Evolutionary conservation across 2,888 invertebrate genomes (phyloP), one percentile per base, ranked within the genome.

Genomic region (Eupithecia vulgata): DNA sequence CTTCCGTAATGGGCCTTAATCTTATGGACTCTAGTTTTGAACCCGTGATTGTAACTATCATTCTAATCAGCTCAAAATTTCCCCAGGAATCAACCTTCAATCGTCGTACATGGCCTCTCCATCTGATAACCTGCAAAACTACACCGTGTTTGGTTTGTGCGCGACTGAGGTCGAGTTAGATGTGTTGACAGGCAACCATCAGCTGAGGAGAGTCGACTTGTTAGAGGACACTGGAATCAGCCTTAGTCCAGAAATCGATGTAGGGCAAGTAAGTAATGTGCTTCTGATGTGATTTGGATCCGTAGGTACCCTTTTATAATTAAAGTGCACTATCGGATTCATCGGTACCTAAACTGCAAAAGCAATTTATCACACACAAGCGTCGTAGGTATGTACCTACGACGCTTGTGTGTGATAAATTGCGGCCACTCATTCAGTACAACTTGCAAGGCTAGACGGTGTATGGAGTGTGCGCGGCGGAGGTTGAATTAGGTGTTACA

Each of bases 121-220:
- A 0, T 73, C 81, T 25, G 94, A 95, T 73, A 70, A 81, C 0
- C 81, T 91, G 0, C 73, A 77, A 17, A 80, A 75, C 68, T 97
- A 97, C 83, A 81, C 84, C 3, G 94, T 96, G 62, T 96, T 95
- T 84, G 97, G 96, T 7, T 93, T 95, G 0, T 93, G 95, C 67
- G 92, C 95, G 0, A 88, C 94, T 0, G 97, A 97, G 87, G 95
- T 97, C 0, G 96, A 97, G 82, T 85, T 97, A 0, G 97, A 97
- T 82, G 90, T 96, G 8, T 87, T 97, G 62, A 97, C 97, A 0
- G 97, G 97, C 0, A 95, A 95, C 80, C 95, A 96, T 78, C 86
- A 95, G 72, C 82, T 96, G 42, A 82, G 84, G 0, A 89, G 96
- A 35, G 95, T 96, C 0, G 96, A 97, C 84, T 81, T 97, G 37